Conservation (phyloP, 2,888 invertebrate species). For the Trissoscelio sp. region DNA sequence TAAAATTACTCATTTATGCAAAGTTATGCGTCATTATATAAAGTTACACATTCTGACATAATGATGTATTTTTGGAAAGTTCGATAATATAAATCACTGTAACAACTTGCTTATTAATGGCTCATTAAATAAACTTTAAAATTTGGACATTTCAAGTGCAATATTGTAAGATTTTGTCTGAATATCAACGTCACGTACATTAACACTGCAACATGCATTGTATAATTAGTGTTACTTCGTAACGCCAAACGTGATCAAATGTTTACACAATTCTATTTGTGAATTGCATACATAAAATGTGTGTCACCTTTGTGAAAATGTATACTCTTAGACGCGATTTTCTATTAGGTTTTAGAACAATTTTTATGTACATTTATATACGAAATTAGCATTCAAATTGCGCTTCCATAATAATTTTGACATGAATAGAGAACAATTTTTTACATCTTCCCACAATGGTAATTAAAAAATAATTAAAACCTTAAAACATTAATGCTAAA, state of each 20-base stretch:
- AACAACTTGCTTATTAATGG: too few relatives aligned
- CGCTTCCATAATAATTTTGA: background rate
- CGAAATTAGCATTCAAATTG: too few relatives aligned
- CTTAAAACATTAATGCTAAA: slow-evolving; percentile 21
- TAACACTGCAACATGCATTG: slow-evolving; percentile 27
- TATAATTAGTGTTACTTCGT: slow-evolving; percentile 44
- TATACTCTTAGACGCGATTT: background rate
- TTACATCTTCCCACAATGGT: slow-evolving; percentile 17
- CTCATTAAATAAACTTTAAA: background rate
- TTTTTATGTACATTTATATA: too few relatives aligned
- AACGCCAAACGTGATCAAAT: slow-evolving; percentile 39
- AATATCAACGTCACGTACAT: slow-evolving; percentile 22
- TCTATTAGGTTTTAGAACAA: slow-evolving; percentile 1
- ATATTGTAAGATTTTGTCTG: background rate
- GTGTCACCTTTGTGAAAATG: slow-evolving; percentile 38
- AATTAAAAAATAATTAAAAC: slow-evolving; percentile 51
- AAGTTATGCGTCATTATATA: slow-evolving; percentile 39
- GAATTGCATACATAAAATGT: slow-evolving; percentile 45
- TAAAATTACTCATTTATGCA: slow-evolving; percentile 36
- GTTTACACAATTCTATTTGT: slow-evolving; percentile 51
- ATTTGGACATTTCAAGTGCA: slow-evolving; percentile 22
- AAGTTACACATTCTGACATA: slow-evolving; percentile 1
- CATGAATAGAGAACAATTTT: slow-evolving; percentile 12
- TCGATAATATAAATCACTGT: background rate
- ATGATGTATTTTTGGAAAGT: slow-evolving; percentile 39